phyloP scores from a whole-genome alignment of 2,888 invertebrate species.

The Andrena flavipes region DNA sequence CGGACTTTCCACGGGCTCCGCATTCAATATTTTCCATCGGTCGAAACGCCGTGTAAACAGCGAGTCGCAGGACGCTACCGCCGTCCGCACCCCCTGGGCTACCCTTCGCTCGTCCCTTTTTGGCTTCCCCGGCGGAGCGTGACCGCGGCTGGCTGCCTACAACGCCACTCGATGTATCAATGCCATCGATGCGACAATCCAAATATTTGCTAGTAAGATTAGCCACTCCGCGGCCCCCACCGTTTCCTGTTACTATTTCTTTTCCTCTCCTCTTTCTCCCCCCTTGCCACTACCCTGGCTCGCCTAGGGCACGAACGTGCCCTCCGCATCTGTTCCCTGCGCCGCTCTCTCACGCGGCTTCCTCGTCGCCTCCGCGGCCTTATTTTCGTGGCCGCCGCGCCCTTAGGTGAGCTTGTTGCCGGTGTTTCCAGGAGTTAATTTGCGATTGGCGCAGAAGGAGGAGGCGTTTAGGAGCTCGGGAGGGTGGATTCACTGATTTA shows the following conservation, averaged over 20 bases:
- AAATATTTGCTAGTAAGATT: constrained; percentile 84
- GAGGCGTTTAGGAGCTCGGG: no score
- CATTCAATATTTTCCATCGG: constrained; percentile 53
- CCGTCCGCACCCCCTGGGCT: constrained; percentile 24
- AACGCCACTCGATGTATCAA: constrained; percentile 80
- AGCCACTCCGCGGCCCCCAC: constrained; percentile 67
- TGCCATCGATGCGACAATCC: constrained; percentile 83
- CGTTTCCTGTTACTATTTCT: constrained; percentile 78
- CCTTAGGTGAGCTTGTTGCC: constrained; percentile 9
- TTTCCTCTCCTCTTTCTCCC: neutral
- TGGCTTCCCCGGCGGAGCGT: constrained; percentile 49
- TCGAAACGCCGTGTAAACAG: constrained; percentile 70
- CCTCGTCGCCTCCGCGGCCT: neutral
- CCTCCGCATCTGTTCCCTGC: constrained; percentile 65
- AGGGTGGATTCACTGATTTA: no score
- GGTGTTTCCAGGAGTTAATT: constrained; percentile 2
- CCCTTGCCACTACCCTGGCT: neutral
- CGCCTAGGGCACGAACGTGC: constrained; percentile 22
- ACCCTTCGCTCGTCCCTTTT: constrained; percentile 50
- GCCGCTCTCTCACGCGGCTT: constrained; percentile 22
- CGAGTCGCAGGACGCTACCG: constrained; percentile 14
- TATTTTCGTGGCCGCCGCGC: constrained; percentile 3
- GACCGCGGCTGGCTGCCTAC: constrained; percentile 51
- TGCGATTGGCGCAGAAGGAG: no score
- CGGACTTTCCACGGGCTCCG: constrained; percentile 67